Percentiles rank a stretch among this genome's conserved stretches.
These are phyloP conservation scores for Chelon auratus DNA, from an alignment of 2,797 vertebrate species.

Conservation along the genomic window DNA sequence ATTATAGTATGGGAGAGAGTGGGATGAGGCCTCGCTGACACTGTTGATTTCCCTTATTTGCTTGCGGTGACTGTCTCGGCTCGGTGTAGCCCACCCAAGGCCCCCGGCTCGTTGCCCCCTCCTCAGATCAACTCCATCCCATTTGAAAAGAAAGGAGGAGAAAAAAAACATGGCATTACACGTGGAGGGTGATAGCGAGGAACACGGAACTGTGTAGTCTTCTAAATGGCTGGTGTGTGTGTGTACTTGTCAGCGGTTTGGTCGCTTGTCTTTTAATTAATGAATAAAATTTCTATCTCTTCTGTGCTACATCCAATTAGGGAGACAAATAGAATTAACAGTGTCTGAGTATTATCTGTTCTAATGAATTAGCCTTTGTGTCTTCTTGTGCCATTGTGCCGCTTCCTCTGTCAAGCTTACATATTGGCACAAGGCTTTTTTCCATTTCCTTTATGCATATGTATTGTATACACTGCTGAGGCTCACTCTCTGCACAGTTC, in stretches of 20 bases:
- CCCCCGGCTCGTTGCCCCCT: conserved; percentile 57
- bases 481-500: conserved; percentile 56
- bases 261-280: conserved; percentile 83
- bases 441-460: conserved; percentile 64
- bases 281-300: conserved; percentile 76
- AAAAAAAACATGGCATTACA: conserved; percentile 55
- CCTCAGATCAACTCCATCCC: conserved; percentile 60
- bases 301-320: conserved; percentile 81
- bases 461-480: conserved; percentile 52
- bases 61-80: conserved; percentile 72
- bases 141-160: conserved; percentile 41
- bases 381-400: conserved; percentile 65
- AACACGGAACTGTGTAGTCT: conserved; percentile 49
- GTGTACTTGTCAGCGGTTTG: conserved; percentile 63
- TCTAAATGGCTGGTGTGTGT: conserved; percentile 51
- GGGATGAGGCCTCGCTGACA: conserved; percentile 84
- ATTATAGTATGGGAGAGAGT: conserved; percentile 87
- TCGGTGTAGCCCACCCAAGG: conserved; percentile 65
- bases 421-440: conserved; percentile 63
- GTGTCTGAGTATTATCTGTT: conserved; percentile 83
- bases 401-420: conserved; percentile 67
- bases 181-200: conserved; percentile 58
- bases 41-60: conserved; percentile 82
- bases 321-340: conserved; percentile 82
- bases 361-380: conserved; percentile 84